Evolutionary conservation across 1,140 invertebrate species (phyloP).

Genomic region (Chelonus insularis): DNA sequence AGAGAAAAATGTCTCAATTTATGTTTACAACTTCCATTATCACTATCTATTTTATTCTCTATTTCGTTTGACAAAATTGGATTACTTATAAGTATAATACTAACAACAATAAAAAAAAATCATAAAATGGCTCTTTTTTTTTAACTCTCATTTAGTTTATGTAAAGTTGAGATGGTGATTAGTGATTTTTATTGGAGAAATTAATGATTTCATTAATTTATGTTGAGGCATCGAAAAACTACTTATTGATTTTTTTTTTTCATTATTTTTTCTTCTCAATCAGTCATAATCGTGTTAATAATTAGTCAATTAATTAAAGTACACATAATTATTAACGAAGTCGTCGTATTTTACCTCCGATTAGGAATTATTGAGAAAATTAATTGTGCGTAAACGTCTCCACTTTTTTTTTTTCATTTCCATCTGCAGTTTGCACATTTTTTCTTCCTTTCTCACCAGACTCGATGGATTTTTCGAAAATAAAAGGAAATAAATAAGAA

Average conservation of each 20-base stretch:
- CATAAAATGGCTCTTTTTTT: no score
- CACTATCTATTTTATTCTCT: no score
- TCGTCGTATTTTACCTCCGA: constrained; percentile 36
- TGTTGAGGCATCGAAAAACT: neutral
- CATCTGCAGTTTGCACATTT: neutral
- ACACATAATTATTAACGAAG: constrained; percentile 58
- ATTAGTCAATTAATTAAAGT: constrained; percentile 61
- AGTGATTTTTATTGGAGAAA: constrained; percentile 34
- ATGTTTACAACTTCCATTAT: no score
- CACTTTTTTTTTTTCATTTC: neutral
- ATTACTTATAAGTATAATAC: no score
- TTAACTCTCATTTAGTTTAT: no score
- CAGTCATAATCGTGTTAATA: constrained; percentile 48
- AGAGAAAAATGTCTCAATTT: constrained; percentile 23
- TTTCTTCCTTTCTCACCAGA: no score
- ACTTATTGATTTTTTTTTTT: constrained; percentile 10
- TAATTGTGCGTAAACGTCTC: constrained; percentile 57
- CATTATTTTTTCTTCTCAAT: neutral
- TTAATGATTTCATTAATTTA: constrained; percentile 42
- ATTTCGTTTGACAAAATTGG: no score
- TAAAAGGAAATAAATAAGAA: neutral
- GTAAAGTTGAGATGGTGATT: constrained; percentile 28
- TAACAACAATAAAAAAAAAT: no score
- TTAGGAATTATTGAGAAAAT: constrained; percentile 56
- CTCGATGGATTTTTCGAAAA: neutral